These are phyloP conservation scores for Lottia scabra DNA, from an alignment of 2,888 invertebrate genomes.

Conservation along the genomic window DNA sequence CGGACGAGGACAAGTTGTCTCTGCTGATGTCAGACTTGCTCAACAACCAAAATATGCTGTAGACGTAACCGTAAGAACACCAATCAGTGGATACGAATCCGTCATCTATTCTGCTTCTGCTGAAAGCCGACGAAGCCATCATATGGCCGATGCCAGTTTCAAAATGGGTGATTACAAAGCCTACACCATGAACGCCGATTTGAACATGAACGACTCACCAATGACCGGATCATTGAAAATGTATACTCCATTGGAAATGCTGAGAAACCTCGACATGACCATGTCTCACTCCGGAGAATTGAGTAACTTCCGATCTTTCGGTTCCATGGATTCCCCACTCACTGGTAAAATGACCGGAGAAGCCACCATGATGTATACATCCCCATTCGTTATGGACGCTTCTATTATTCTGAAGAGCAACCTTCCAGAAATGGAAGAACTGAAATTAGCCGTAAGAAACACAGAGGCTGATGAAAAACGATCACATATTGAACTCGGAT, in stretches of 20 bases:
- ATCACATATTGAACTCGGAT: conserved; percentile 26
- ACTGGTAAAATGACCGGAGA: conserved; percentile 18
- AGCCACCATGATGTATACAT: conserved; percentile 17
- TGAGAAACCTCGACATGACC: not conserved
- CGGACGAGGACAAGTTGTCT: not conserved
- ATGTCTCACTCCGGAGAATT: not conserved
- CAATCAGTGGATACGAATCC: conserved; percentile 30
- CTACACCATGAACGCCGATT: not conserved
- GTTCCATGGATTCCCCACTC: conserved; percentile 1
- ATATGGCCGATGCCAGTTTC: not conserved
- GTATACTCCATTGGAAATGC: not conserved
- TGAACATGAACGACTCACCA: not conserved
- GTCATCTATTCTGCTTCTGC: not conserved
- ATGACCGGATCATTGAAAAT: not conserved
- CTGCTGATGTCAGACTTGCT: not conserved
- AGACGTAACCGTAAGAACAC: conserved; percentile 36
- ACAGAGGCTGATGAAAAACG: not conserved
- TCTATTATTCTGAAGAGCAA: conserved; percentile 22
- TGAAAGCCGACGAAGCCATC: not conserved
- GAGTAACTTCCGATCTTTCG: conserved; percentile 11
- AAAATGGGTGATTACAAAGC: not conserved
- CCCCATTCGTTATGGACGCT: conserved; percentile 21
- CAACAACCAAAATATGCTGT: conserved; percentile 13
- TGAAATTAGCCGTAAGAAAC: conserved; percentile 22
- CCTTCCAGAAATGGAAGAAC: conserved; percentile 21